Percentiles rank a stretch among this genome's conserved stretches.
Conservation (phyloP, 2,113 vertebrate species). For the Caracal caracal region DNA sequence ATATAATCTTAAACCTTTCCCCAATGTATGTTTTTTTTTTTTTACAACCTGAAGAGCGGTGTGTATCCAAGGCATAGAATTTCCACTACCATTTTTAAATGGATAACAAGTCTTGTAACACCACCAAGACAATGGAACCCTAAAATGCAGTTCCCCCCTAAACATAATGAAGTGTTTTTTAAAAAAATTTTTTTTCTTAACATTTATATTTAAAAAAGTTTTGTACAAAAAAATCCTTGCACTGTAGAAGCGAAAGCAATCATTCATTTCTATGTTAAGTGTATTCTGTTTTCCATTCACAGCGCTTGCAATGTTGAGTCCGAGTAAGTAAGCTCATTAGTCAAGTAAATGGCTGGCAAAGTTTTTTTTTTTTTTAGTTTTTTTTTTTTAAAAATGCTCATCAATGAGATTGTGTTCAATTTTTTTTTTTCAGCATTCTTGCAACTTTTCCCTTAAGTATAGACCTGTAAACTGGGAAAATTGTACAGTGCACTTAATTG, state of each 20-base stretch:
- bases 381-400: slow-evolving; percentile 86
- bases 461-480: slow-evolving; percentile 99
- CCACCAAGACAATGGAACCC: slow-evolving; percentile 96
- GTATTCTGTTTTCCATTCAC: slow-evolving; percentile 95
- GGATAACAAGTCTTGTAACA: slow-evolving; percentile 95
- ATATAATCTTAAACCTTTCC: slow-evolving; percentile 99
- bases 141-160: slow-evolving; percentile 96
- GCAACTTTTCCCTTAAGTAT: slow-evolving; percentile 94
- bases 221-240: slow-evolving; percentile 94
- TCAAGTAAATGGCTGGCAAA: slow-evolving; percentile 92
- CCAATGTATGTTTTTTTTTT: slow-evolving; percentile 98
- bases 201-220: slow-evolving; percentile 94
- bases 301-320: slow-evolving; percentile 90
- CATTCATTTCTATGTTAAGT: slow-evolving; percentile 89
- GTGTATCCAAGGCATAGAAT: slow-evolving; percentile 97
- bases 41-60: slow-evolving; percentile 99
- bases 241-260: slow-evolving; percentile 93
- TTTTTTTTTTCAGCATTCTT: slow-evolving; percentile 90
- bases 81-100: slow-evolving; percentile 94
- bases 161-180: slow-evolving; percentile 94
- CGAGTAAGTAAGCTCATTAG: slow-evolving; percentile 90
- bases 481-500: slow-evolving; percentile 98
- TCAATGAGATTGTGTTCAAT: slow-evolving; percentile 88
- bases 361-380: slow-evolving; percentile 79
- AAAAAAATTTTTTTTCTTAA: slow-evolving; percentile 89